Conservation (phyloP, 2,797 vertebrate genomes). For the Poeciliopsis infans region DNA sequence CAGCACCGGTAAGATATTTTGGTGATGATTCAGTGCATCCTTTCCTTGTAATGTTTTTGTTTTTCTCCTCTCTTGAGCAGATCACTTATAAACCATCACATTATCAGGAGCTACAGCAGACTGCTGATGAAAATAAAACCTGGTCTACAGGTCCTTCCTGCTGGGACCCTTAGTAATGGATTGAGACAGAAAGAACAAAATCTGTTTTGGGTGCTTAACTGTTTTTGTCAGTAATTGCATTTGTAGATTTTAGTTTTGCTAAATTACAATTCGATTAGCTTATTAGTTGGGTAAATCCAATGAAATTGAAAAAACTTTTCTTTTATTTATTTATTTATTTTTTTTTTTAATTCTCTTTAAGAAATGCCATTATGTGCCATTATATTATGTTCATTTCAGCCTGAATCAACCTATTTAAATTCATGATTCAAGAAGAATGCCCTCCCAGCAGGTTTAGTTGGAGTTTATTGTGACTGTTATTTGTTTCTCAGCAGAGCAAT, state of each 20-base stretch:
- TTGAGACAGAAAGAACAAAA: too few relatives aligned
- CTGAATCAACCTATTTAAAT: neutral
- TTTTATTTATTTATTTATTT: neutral
- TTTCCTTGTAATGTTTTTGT: neutral
- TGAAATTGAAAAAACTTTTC: neutral
- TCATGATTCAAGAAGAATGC: neutral
- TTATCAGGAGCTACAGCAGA: neutral
- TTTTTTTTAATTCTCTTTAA: neutral
- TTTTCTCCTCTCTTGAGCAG: neutral
- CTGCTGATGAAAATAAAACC: neutral
- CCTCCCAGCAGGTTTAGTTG: neutral
- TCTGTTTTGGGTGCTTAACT: neutral
- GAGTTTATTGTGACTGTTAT: neutral
- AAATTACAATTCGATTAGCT: neutral
- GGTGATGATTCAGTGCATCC: neutral
- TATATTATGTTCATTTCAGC: neutral
- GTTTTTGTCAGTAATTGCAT: neutral
- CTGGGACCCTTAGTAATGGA: too few relatives aligned
- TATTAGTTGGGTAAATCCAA: neutral
- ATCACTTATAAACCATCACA: neutral
- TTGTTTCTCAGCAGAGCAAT: constrained; percentile 4
- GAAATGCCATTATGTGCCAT: neutral
- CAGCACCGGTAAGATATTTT: neutral
- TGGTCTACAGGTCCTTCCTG: too few relatives aligned
- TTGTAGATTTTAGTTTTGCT: neutral